Evolutionary conservation across 2,888 invertebrate species (phyloP).

Genomic region (Troglohyphantes excavatus): DNA sequence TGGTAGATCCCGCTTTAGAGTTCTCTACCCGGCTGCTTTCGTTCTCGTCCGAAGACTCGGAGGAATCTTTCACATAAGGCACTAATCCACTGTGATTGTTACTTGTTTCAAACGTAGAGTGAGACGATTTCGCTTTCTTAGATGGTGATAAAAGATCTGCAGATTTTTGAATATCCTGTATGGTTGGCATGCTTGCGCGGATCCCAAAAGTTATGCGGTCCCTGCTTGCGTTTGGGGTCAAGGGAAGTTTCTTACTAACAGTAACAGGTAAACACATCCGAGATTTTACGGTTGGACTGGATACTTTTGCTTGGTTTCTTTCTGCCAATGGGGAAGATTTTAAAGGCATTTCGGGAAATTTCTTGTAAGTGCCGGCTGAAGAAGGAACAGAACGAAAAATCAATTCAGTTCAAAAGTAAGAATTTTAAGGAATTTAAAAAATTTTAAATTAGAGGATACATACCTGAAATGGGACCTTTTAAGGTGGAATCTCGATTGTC

Average conservation of each 20-base stretch:
- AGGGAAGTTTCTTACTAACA: constrained; percentile 43
- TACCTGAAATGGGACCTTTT: constrained; percentile 56
- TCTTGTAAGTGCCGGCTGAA: constrained; percentile 35
- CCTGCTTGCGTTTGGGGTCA: constrained; percentile 67
- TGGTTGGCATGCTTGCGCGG: constrained; percentile 6
- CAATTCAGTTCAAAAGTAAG: constrained; percentile 8
- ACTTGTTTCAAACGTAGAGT: constrained; percentile 4
- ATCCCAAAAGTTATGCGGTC: constrained; percentile 73
- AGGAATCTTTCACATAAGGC: constrained; percentile 82
- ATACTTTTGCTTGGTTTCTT: constrained; percentile 41
- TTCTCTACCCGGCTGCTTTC: not conserved
- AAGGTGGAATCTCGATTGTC: constrained; percentile 42
- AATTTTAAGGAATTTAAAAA: not conserved
- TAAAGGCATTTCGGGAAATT: constrained; percentile 37
- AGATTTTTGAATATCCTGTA: constrained; percentile 32
- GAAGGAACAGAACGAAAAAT: not conserved
- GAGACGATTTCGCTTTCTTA: constrained; percentile 29
- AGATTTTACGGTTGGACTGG: constrained; percentile 49
- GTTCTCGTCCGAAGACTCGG: constrained; percentile 81
- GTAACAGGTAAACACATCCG: constrained; percentile 25
- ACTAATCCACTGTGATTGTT: constrained; percentile 81
- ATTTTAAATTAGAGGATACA: not conserved
- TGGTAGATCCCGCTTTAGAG: not conserved
- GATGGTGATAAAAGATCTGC: not conserved
- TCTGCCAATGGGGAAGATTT: constrained; percentile 58